phyloP scores from a whole-genome alignment of 2,888 invertebrate genomes.

The Trachelus stipa region DNA sequence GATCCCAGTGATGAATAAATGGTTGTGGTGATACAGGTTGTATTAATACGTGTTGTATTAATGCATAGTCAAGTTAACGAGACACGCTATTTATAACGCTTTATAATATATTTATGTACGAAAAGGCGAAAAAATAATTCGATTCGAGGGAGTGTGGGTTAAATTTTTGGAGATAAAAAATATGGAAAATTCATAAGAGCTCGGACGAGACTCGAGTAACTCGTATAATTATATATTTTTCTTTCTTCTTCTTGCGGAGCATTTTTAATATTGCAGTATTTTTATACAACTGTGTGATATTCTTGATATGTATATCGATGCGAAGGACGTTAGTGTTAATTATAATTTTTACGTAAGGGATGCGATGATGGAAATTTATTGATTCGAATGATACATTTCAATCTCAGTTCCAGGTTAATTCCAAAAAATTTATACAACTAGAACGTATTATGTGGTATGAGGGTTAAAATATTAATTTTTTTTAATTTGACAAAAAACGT shows the following conservation, averaged over 20 bases:
- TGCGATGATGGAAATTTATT: background rate
- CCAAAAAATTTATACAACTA: background rate
- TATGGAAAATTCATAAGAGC: background rate
- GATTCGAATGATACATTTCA: background rate
- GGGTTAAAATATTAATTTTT: background rate
- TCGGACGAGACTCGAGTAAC: background rate
- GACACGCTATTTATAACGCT: background rate
- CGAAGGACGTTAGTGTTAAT: background rate
- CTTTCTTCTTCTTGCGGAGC: background rate
- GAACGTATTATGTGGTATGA: background rate
- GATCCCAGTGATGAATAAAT: background rate
- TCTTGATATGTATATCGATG: background rate
- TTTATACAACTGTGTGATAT: background rate
- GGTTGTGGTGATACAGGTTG: background rate
- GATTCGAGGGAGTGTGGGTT: background rate
- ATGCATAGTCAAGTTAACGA: background rate
- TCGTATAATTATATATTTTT: background rate
- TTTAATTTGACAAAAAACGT: background rate
- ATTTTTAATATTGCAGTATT: background rate
- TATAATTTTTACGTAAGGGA: background rate
- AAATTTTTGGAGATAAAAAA: background rate
- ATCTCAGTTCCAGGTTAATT: background rate
- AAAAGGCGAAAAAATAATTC: background rate
- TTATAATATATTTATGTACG: background rate
- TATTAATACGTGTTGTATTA: background rate